Conservation (phyloP, 2,113 vertebrate genomes). For the Nyctereutes procyonoides region DNA sequence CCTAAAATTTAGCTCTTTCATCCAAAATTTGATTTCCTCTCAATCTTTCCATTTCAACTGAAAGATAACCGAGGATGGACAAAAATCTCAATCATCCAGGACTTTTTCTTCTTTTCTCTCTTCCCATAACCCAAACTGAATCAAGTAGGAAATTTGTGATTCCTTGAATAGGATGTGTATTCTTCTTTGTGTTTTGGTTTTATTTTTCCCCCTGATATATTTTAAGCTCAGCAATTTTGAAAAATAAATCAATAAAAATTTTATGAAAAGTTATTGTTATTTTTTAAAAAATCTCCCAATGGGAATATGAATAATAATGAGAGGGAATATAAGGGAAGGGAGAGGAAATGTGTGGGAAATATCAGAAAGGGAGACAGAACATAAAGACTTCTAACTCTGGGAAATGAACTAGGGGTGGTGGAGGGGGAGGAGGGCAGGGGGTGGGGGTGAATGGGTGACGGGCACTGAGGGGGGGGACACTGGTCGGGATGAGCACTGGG, state of each 20-base stretch:
- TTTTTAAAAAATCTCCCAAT: background rate
- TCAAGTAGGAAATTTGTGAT: background rate
- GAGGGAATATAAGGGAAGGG: too few species aligned
- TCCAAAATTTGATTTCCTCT: background rate
- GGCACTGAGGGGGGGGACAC: too few species aligned
- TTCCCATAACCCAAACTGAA: background rate
- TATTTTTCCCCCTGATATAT: background rate
- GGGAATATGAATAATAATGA: too few species aligned
- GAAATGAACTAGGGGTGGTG: too few species aligned
- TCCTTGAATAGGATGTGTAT: background rate
- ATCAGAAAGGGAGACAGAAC: too few species aligned
- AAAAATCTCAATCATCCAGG: background rate
- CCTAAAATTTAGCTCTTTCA: background rate
- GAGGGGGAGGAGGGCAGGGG: too few species aligned
- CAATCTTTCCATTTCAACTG: background rate
- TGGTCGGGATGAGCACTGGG: too few species aligned
- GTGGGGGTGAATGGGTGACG: too few species aligned
- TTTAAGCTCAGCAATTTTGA: background rate
- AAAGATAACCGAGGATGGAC: background rate
- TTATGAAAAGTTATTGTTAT: background rate
- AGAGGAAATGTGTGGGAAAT: too few species aligned
- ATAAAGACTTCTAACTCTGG: too few species aligned
- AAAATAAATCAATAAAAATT: background rate
- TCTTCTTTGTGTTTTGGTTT: background rate
- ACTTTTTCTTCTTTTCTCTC: background rate